phyloP scores from a whole-genome alignment of 2,113 vertebrate genomes.

The Eulacestoma nigropectus region DNA sequence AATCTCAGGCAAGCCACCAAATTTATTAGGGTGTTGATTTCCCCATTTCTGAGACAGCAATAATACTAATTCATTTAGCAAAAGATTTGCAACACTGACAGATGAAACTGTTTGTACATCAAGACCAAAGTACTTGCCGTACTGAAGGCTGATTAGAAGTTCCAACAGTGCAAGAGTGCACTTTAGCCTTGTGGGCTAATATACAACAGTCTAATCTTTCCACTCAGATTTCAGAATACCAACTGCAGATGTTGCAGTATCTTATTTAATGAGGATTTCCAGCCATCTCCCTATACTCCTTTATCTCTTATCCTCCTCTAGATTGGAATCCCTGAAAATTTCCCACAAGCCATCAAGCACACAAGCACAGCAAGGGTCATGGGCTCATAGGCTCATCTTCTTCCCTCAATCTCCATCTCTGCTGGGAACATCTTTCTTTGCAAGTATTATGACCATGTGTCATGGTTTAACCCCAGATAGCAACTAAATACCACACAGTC shows the following conservation, averaged over 20 bases:
- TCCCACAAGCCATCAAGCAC: not conserved
- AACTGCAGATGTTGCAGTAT: constrained; percentile 49
- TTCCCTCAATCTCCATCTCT: not conserved
- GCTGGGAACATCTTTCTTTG: not conserved
- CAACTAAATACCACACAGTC: not conserved
- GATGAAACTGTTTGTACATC: constrained; percentile 5
- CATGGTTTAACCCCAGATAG: not conserved
- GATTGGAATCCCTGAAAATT: constrained; percentile 47
- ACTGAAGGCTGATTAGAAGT: not conserved
- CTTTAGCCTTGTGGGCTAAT: constrained; percentile 44
- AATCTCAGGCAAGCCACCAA: not conserved
- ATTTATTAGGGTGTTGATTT: not conserved
- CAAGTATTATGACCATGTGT: not conserved
- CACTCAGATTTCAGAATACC: constrained; percentile 41
- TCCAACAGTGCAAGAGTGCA: constrained; percentile 1
- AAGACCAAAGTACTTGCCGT: not conserved
- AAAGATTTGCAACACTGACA: not conserved
- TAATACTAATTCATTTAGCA: not conserved
- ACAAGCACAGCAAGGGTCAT: not conserved
- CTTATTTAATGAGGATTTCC: constrained; percentile 58
- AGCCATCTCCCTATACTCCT: constrained; percentile 3
- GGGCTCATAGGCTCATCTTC: not conserved
- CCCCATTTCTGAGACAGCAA: not conserved
- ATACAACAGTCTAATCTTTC: constrained; percentile 44
- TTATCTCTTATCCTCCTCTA: constrained; percentile 43